Evolutionary conservation across 2,113 vertebrate species (phyloP).

Genomic region (Himantopus leucocephalus): DNA sequence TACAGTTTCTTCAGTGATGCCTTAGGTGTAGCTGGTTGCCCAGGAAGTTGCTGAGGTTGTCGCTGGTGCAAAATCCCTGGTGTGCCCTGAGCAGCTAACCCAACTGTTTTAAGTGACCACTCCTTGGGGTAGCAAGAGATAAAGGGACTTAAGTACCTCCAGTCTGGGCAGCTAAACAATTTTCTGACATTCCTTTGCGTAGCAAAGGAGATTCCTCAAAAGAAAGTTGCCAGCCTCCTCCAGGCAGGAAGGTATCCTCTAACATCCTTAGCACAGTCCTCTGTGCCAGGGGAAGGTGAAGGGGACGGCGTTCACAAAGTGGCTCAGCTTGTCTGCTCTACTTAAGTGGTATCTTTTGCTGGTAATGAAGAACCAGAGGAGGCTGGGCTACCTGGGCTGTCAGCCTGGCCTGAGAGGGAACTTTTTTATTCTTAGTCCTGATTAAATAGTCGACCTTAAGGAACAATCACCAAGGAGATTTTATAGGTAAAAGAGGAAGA

Average conservation of each 20-base stretch:
- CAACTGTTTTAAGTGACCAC: neutral
- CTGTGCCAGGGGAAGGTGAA: neutral
- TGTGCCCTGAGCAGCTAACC: neutral
- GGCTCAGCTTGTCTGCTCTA: neutral
- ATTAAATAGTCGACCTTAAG: neutral
- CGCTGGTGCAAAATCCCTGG: neutral
- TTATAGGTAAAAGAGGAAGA: neutral
- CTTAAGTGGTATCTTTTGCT: neutral
- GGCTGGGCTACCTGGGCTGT: neutral
- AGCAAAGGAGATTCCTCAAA: neutral
- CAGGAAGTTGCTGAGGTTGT: neutral
- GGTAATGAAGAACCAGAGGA: neutral
- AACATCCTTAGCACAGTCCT: neutral
- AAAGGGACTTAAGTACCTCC: neutral
- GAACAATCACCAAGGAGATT: neutral
- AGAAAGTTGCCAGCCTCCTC: neutral
- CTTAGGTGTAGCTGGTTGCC: neutral
- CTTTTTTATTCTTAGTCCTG: neutral
- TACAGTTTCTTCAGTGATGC: neutral
- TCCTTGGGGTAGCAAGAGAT: neutral
- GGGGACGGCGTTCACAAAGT: accelerated
- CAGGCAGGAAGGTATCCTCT: neutral
- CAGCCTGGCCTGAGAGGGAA: accelerated
- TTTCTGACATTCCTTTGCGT: neutral
- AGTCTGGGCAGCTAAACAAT: neutral